These are phyloP conservation scores for Aphelinus certus DNA, from an alignment of 1,140 invertebrate species.

Conservation along the genomic window DNA sequence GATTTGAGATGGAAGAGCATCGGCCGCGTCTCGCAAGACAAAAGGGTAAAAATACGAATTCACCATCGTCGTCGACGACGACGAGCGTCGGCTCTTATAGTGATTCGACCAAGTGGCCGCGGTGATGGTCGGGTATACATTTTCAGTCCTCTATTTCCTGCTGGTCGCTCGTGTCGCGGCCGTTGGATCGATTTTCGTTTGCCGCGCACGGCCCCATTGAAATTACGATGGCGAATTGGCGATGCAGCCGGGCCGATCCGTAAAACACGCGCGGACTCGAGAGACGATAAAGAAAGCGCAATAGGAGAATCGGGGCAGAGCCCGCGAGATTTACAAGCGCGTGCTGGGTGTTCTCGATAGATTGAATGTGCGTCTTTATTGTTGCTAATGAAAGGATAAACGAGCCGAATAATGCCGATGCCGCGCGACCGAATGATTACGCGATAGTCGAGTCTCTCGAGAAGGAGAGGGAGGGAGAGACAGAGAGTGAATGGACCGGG, in stretches of 20 bases:
- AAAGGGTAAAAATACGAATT: neutral
- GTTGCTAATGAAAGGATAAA: too few relatives aligned
- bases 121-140: neutral
- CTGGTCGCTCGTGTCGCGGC: neutral
- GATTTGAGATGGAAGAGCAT: neutral
- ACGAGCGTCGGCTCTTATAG: slow-evolving; percentile 5
- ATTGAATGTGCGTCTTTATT: too few relatives aligned
- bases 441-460: too few relatives aligned
- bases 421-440: too few relatives aligned
- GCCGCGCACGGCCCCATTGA: neutral
- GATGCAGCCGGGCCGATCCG: slow-evolving; percentile 9
- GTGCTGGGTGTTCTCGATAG: too few relatives aligned
- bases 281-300: too few relatives aligned
- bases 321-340: too few relatives aligned
- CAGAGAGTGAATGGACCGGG: too few relatives aligned
- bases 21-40: neutral
- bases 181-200: slow-evolving; percentile 14
- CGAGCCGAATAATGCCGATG: too few relatives aligned
- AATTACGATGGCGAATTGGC: slow-evolving; percentile 6
- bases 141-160: neutral
- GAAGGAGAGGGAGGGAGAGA: too few relatives aligned
- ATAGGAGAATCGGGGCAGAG: too few relatives aligned
- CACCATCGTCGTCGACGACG: neutral
- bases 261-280: neutral
- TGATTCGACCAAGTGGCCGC: slow-evolving; percentile 14